phyloP scores from a whole-genome alignment of 2,113 vertebrate genomes.

The Neotragus pygmaeus region DNA sequence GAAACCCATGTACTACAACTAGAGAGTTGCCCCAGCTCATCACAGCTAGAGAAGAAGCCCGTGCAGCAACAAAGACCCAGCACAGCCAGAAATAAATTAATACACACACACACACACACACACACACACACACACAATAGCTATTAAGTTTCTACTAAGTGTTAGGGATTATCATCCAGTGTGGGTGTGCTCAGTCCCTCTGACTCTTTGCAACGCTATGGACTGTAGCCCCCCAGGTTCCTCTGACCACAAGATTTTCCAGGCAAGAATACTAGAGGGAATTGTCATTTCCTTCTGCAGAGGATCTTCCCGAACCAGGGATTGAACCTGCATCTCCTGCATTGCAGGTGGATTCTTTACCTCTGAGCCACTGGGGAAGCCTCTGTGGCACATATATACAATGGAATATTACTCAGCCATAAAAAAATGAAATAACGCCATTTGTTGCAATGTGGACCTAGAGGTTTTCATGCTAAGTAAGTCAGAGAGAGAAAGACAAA shows the following conservation, averaged over 20 bases:
- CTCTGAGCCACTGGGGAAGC: neutral
- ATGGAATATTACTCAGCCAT: neutral
- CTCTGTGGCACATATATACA: neutral
- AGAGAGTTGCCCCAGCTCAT: neutral
- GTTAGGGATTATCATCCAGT: neutral
- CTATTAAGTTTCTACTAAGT: neutral
- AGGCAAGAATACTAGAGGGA: neutral
- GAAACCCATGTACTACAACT: neutral
- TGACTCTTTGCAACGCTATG: neutral
- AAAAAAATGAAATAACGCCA: neutral
- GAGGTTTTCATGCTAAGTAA: neutral
- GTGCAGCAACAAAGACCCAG: neutral
- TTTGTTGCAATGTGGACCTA: neutral
- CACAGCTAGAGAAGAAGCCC: neutral
- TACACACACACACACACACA: neutral
- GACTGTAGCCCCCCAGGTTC: neutral
- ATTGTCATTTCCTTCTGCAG: neutral
- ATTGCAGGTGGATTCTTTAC: neutral
- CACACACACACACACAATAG: neutral
- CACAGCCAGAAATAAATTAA: neutral
- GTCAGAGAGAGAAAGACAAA: neutral
- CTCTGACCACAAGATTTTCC: neutral
- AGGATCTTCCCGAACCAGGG: neutral
- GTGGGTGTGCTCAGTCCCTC: neutral
- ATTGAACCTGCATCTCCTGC: rapidly evolving